These are phyloP conservation scores for Rallus crepitans DNA, from an alignment of 2,797 vertebrate species.

Conservation along the genomic window DNA sequence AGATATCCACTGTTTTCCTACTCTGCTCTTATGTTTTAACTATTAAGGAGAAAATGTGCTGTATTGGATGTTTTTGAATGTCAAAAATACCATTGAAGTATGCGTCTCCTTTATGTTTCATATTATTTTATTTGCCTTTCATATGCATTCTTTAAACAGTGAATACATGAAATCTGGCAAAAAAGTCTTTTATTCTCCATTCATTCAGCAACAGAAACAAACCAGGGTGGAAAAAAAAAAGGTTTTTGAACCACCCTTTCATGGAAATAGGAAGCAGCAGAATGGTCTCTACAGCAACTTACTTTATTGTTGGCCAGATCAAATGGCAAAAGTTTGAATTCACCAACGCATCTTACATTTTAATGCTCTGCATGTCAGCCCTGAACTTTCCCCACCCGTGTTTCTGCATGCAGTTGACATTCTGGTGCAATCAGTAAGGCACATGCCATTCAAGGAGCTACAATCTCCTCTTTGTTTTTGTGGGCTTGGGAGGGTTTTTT, in stretches of 20 bases:
- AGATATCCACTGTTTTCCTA: background rate
- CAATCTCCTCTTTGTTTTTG: slow-evolving; percentile 47
- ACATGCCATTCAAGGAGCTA: slow-evolving; percentile 17
- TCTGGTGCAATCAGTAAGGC: slow-evolving; percentile 21
- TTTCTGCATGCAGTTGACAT: slow-evolving; percentile 23
- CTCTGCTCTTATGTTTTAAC: slow-evolving; percentile 21
- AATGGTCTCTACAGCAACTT: slow-evolving; percentile 33
- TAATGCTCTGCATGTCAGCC: slow-evolving; percentile 21
- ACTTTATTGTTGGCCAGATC: slow-evolving; percentile 3
- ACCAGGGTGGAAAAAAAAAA: background rate
- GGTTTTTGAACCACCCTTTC: background rate
- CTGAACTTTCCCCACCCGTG: background rate
- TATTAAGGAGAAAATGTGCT: slow-evolving; percentile 27
- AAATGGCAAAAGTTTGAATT: slow-evolving; percentile 53
- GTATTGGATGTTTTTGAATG: slow-evolving; percentile 4
- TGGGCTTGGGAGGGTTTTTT: background rate
- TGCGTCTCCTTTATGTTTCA: background rate
- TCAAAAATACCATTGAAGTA: background rate
- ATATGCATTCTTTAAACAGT: background rate
- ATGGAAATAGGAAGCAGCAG: slow-evolving; percentile 28
- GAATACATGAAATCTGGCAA: background rate
- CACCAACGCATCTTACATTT: slow-evolving; percentile 27
- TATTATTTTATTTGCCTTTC: slow-evolving; percentile 42
- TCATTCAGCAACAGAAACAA: background rate
- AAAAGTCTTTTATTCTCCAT: slow-evolving; percentile 20